Evolutionary conservation across 2,797 vertebrate species (phyloP).

Genomic region (Paedocypris micromegethes): DNA sequence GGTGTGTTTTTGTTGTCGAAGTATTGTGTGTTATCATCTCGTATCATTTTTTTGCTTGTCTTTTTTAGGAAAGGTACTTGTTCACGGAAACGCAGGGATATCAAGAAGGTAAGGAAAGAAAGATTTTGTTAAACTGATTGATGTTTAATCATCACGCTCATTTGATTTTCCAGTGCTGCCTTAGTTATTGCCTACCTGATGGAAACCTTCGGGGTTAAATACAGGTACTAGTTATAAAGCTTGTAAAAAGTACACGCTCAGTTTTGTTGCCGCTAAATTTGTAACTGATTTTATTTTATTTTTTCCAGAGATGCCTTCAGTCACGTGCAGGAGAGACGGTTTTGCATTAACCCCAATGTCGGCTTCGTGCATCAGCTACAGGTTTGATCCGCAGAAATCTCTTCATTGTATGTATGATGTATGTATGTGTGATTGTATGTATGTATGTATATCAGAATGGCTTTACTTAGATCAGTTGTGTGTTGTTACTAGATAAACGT

Average conservation of each 20-base stretch:
- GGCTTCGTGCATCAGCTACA: slow-evolving; percentile 98
- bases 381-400: slow-evolving; percentile 60
- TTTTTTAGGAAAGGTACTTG: slow-evolving; percentile 87
- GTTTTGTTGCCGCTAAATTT: not conserved
- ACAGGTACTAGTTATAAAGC: slow-evolving; percentile 82
- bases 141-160: not conserved
- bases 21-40: not conserved
- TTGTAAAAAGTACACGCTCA: not conserved
- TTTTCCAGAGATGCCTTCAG: slow-evolving; percentile 87
- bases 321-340: slow-evolving; percentile 96
- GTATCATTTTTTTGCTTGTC: not conserved
- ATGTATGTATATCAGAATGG: no score
- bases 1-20: no score
- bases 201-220: slow-evolving; percentile 98
- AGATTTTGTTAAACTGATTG: not conserved
- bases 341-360: slow-evolving; percentile 98
- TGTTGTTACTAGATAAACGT: no score
- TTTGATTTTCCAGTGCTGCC: slow-evolving; percentile 65
- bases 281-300: slow-evolving; percentile 13
- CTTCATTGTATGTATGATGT: not conserved
- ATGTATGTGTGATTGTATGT: not conserved
- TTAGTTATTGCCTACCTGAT: slow-evolving; percentile 98
- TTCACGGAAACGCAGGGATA: slow-evolving; percentile 98
- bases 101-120: slow-evolving; percentile 83
- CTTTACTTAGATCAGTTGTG: no score